phyloP scores from a whole-genome alignment of 2,797 vertebrate genomes.

The Tangara arthus region DNA sequence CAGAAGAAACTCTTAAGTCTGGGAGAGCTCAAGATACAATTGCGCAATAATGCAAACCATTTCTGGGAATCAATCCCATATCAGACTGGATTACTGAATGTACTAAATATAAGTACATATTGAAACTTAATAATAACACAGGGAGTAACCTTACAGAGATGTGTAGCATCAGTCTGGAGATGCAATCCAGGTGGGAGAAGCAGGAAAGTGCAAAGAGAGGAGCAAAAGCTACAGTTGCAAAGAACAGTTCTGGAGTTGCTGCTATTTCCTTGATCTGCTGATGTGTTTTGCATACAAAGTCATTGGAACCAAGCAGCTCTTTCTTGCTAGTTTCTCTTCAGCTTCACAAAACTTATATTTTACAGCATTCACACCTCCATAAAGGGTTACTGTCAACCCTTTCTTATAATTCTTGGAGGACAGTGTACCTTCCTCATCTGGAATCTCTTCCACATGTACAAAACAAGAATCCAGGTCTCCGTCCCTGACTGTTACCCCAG shows the following conservation, averaged over 20 bases:
- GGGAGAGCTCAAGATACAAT: background rate
- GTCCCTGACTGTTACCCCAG: background rate
- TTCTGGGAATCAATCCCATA: background rate
- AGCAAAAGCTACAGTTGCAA: background rate
- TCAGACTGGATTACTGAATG: background rate
- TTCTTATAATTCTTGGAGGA: background rate
- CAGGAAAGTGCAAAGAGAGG: background rate
- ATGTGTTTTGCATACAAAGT: background rate
- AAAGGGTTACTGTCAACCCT: background rate
- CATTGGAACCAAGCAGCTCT: background rate
- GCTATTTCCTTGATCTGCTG: background rate
- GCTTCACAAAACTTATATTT: background rate
- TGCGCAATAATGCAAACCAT: background rate
- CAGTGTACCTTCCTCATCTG: background rate
- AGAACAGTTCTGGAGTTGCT: background rate
- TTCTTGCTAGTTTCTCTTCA: background rate
- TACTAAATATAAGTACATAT: background rate
- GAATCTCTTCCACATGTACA: background rate
- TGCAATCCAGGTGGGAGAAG: background rate
- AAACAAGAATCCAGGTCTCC: background rate
- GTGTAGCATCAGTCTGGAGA: background rate
- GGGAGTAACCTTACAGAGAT: background rate
- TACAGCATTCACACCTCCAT: background rate
- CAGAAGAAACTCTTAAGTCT: background rate
- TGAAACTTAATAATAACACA: constrained; percentile 8